These are phyloP conservation scores for Auanema freiburgensis DNA, from an alignment of 2,888 invertebrate species.

Conservation along the genomic window DNA sequence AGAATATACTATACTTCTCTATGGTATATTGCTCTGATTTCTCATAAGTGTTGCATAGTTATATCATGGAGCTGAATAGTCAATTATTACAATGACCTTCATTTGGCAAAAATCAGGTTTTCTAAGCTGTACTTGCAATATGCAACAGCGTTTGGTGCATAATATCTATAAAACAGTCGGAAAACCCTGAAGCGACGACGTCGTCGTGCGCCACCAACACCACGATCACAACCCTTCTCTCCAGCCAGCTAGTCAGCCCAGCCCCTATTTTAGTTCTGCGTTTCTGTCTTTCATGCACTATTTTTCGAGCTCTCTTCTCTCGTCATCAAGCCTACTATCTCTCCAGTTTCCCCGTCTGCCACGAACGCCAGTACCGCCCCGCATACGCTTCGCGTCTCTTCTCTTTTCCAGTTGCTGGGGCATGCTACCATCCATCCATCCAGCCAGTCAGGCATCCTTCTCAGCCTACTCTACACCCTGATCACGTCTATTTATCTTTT, in stretches of 20 bases:
- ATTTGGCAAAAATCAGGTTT: too few relatives aligned
- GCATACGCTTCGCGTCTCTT: slow-evolving; percentile 21
- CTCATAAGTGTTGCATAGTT: too few relatives aligned
- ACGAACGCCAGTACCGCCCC: slow-evolving; percentile 19
- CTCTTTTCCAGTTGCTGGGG: slow-evolving; percentile 11
- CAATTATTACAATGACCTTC: too few relatives aligned
- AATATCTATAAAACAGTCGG: too few relatives aligned
- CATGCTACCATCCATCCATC: slow-evolving; percentile 24
- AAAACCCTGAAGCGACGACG: too few relatives aligned
- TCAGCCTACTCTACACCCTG: not conserved
- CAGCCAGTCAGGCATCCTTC: slow-evolving; percentile 3
- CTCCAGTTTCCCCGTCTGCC: slow-evolving; percentile 20
- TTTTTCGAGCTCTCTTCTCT: slow-evolving; percentile 10
- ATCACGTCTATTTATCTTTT: slow-evolving; percentile 6
- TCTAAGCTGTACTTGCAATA: too few relatives aligned
- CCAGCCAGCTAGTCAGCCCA: not conserved
- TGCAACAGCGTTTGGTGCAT: too few relatives aligned
- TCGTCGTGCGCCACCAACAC: too few relatives aligned
- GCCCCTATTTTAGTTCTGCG: slow-evolving; percentile 1
- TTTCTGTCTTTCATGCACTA: slow-evolving; percentile 14
- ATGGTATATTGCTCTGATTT: too few relatives aligned
- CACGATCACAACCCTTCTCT: slow-evolving; percentile 1
- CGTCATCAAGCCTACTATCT: slow-evolving; percentile 13
- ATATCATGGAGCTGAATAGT: too few relatives aligned
- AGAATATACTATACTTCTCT: too few relatives aligned